phyloP scores from a whole-genome alignment of 1,140 invertebrate species.

The Cyphomyrmex costatus region DNA sequence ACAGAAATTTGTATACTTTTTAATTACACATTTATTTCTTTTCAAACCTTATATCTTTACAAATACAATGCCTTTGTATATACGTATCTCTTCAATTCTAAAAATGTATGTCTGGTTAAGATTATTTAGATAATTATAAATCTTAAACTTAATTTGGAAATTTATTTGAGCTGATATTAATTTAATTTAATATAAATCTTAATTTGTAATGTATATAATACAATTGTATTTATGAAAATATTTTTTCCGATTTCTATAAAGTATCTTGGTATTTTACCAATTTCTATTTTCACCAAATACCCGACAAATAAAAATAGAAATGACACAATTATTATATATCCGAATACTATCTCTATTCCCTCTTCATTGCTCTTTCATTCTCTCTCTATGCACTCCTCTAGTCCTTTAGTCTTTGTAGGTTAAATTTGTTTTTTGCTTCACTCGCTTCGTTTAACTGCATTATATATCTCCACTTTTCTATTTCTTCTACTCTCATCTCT shows the following conservation, averaged over 20 bases:
- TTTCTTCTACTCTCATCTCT: neutral
- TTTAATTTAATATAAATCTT: neutral
- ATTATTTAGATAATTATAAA: neutral
- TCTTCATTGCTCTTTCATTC: slow-evolving; percentile 2
- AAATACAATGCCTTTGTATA: neutral
- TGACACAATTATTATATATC: neutral
- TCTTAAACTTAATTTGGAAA: no score
- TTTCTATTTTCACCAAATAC: neutral
- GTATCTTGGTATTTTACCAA: neutral
- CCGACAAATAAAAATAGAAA: neutral
- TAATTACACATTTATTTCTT: neutral
- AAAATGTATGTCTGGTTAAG: neutral
- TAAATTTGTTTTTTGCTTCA: neutral
- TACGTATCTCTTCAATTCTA: neutral
- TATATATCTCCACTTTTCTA: slow-evolving; percentile 16
- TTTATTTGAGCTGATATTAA: no score
- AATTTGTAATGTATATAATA: neutral
- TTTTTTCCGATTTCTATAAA: neutral
- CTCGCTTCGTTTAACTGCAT: slow-evolving; percentile 1
- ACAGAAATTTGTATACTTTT: neutral
- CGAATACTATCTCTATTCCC: neutral
- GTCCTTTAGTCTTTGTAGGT: neutral
- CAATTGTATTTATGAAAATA: neutral
- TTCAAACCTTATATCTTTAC: neutral
- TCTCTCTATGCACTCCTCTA: neutral